Percentiles rank a stretch among this genome's conserved stretches.
phyloP scores from a whole-genome alignment of 2,113 vertebrate species.

The Chionis minor region DNA sequence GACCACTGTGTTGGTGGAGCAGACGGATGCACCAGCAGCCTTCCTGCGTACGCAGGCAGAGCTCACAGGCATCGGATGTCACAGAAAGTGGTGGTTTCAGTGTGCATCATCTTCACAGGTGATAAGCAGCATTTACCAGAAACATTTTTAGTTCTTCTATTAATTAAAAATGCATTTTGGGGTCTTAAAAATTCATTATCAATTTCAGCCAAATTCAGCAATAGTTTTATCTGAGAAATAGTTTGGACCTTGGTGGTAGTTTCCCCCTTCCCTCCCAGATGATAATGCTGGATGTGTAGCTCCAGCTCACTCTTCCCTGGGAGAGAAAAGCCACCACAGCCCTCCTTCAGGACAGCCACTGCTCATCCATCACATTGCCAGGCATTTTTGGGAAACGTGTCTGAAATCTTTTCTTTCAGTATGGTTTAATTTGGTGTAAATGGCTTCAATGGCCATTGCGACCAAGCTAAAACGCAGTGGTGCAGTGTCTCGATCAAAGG shows the following conservation, averaged over 20 bases:
- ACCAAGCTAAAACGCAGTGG: not conserved
- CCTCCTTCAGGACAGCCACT: not conserved
- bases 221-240: not conserved
- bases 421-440: not conserved
- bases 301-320: not conserved
- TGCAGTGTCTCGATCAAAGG: not conserved
- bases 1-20: not conserved
- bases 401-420: not conserved
- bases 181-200: not conserved
- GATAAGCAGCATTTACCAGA: not conserved
- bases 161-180: not conserved
- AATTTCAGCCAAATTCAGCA: not conserved
- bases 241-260: not conserved
- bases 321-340: not conserved
- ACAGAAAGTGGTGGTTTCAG: not conserved
- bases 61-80: not conserved
- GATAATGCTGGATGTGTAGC: not conserved
- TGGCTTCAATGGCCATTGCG: not conserved
- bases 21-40: not conserved
- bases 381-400: not conserved
- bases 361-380: not conserved
- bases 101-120: not conserved
- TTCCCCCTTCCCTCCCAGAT: not conserved
- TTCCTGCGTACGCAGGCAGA: not conserved
- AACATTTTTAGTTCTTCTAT: not conserved